phyloP scores from a whole-genome alignment of 2,113 vertebrate genomes.

The Emydocephalus ijimae region DNA sequence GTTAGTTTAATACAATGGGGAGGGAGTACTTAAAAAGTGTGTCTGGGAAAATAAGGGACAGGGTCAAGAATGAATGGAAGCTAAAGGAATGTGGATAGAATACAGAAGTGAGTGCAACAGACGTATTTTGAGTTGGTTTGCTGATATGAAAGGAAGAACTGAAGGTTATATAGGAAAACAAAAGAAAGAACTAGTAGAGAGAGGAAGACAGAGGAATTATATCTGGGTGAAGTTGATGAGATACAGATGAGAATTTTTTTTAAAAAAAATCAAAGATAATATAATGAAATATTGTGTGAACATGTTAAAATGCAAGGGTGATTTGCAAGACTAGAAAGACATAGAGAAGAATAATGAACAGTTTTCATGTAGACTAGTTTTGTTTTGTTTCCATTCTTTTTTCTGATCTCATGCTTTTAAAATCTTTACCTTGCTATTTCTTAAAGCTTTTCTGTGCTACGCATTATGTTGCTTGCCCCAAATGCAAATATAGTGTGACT shows the following conservation, averaged over 20 bases:
- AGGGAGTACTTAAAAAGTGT: not conserved
- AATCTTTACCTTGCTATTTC: not conserved
- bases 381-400: not conserved
- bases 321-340: not conserved
- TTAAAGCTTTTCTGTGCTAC: not conserved
- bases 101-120: not conserved
- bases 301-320: not conserved
- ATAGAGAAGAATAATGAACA: not conserved
- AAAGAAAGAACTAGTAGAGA: not conserved
- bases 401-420: not conserved
- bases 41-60: not conserved
- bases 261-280: not conserved
- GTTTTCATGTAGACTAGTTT: not conserved
- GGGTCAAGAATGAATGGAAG: not conserved
- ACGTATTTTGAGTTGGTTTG: not conserved
- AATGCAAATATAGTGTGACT: not conserved
- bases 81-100: not conserved
- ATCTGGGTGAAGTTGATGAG: not conserved
- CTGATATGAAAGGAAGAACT: not conserved
- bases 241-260: not conserved
- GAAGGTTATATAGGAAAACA: not conserved
- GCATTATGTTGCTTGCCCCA: not conserved
- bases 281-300: not conserved
- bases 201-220: not conserved
- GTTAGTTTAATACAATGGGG: not conserved